Conservation (phyloP, 2,888 invertebrate species). For the Xanthia togata region DNA sequence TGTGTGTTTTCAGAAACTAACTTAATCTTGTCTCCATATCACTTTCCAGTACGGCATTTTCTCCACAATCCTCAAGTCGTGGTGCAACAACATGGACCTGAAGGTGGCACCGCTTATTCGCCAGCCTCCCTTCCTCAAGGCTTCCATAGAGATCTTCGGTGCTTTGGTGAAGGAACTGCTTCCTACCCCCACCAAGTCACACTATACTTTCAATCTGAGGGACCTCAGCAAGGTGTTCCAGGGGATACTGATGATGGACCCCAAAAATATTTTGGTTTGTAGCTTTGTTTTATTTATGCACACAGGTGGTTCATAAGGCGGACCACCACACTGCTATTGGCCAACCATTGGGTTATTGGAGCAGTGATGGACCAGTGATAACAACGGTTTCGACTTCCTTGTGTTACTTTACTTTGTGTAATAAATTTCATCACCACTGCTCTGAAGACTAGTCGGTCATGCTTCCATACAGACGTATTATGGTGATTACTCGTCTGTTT, state of each 20-base stretch:
- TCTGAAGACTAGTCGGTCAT: too few relatives aligned
- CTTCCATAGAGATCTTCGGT: constrained; percentile 92
- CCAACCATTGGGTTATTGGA: not conserved
- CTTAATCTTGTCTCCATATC: not conserved
- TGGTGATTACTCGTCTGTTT: too few relatives aligned
- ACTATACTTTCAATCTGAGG: constrained; percentile 97
- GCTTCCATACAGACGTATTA: too few relatives aligned
- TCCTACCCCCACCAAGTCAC: constrained; percentile 97
- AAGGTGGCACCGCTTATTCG: constrained; percentile 70
- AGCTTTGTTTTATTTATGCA: not conserved
- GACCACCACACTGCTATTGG: not conserved
- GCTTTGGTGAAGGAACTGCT: constrained; percentile 93
- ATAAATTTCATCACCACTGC: not conserved
- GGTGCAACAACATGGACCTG: constrained; percentile 88
- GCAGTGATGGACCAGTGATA: too few relatives aligned
- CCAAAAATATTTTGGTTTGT: constrained; percentile 90
- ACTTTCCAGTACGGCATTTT: constrained; percentile 89
- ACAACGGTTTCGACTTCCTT: too few relatives aligned
- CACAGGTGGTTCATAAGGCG: not conserved
- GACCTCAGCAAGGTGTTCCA: constrained; percentile 96
- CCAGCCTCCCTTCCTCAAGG: constrained; percentile 90
- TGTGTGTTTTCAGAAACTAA: not conserved
- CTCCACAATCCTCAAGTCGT: constrained; percentile 92
- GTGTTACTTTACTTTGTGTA: too few relatives aligned
- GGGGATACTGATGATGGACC: constrained; percentile 94